phyloP scores from a whole-genome alignment of 2,888 invertebrate species.

The Spatulosminthurus flaviceps region DNA sequence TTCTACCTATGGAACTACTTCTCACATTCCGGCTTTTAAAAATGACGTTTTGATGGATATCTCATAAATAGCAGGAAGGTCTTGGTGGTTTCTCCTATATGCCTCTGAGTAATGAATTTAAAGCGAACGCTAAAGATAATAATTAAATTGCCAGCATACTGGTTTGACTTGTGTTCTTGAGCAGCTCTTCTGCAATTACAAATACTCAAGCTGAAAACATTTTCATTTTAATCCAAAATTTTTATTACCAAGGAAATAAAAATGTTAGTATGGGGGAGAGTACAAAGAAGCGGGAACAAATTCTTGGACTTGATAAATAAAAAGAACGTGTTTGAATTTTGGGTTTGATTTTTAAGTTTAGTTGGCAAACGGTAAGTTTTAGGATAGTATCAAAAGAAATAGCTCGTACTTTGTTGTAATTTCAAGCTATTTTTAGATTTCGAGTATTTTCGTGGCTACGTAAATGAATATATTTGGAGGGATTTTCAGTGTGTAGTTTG shows the following conservation, averaged over 20 bases:
- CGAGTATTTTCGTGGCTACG: neutral
- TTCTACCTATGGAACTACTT: neutral
- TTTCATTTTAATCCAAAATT: no score
- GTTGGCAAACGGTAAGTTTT: no score
- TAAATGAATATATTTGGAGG: neutral
- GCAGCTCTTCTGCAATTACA: neutral
- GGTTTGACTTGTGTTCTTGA: conserved; percentile 1
- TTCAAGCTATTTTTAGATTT: no score
- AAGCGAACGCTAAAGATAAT: conserved; percentile 22
- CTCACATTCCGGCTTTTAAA: conserved; percentile 6
- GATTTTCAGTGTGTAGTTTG: neutral
- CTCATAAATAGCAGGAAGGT: conserved; percentile 29
- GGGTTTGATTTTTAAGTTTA: no score
- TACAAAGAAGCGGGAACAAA: no score
- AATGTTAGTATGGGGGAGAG: no score
- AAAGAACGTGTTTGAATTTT: no score
- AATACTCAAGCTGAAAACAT: no score
- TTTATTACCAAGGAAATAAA: no score
- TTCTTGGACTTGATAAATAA: no score
- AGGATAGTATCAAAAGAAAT: no score
- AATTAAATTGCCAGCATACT: conserved; percentile 47
- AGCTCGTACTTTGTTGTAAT: no score
- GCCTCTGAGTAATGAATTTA: conserved; percentile 45
- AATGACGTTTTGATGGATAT: conserved; percentile 47
- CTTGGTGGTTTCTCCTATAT: conserved; percentile 11